Conservation (phyloP, 2,888 invertebrate species). For the Leptothorax acervorum region DNA sequence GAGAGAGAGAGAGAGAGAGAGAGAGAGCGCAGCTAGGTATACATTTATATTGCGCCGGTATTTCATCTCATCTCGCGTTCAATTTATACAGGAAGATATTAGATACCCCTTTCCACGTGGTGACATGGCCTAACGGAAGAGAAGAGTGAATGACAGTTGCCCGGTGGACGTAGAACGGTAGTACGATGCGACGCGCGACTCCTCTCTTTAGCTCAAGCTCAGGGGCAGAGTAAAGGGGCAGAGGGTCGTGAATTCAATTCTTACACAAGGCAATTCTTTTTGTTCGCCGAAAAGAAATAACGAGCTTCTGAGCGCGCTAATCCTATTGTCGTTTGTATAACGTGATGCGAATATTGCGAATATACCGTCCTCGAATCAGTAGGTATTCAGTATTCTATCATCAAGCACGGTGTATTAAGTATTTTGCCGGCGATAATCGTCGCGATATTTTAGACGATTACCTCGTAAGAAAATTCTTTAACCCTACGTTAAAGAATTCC, state of each 20-base stretch:
- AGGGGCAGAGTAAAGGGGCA: no score
- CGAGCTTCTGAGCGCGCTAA: neutral
- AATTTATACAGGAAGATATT: neutral
- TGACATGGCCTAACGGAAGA: neutral
- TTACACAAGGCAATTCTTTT: conserved; percentile 28
- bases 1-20: no score
- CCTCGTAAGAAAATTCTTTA: no score
- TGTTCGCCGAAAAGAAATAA: neutral
- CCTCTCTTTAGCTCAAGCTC: no score
- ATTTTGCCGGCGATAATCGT: no score
- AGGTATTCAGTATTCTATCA: no score
- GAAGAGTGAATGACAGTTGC: neutral
- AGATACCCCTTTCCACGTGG: neutral
- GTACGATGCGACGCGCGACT: no score
- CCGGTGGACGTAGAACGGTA: neutral
- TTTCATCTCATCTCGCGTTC: neutral
- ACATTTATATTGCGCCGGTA: neutral
- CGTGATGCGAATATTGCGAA: neutral
- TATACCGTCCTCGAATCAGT: no score
- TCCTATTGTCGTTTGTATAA: neutral
- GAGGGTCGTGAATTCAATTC: conserved; percentile 3
- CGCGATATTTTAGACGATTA: no score
- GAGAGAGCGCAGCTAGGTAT: neutral
- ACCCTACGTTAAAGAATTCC: no score
- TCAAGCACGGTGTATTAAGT: no score